A percentile compares a stretch with the other conserved stretches of the same genome.
These are phyloP conservation scores for Macrochelys suwanniensis DNA, from an alignment of 2,797 vertebrate genomes.

Conservation along the genomic window DNA sequence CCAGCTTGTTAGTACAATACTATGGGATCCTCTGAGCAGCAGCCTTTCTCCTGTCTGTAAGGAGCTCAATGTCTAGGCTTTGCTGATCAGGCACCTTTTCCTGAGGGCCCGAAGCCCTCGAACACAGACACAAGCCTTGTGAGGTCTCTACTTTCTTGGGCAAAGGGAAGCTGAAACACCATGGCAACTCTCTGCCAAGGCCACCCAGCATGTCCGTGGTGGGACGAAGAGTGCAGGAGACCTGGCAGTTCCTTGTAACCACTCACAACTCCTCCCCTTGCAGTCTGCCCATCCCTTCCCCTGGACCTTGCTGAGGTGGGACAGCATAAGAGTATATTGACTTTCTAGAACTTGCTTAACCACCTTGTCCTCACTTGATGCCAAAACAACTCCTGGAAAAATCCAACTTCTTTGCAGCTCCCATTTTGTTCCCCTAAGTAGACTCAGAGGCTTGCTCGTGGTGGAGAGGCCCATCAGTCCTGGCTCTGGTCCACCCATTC, in stretches of 20 bases:
- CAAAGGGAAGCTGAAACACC: neutral
- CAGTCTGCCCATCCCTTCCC: neutral
- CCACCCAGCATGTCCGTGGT: neutral
- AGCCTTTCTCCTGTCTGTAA: neutral
- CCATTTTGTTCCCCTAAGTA: neutral
- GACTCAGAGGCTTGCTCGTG: neutral
- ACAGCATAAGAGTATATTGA: neutral
- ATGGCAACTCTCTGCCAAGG: neutral
- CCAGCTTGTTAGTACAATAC: neutral
- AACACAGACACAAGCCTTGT: neutral
- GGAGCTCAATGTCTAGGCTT: neutral
- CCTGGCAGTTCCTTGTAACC: neutral
- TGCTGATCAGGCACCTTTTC: no score
- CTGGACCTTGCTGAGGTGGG: neutral
- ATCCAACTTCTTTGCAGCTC: neutral
- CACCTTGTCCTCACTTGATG: neutral
- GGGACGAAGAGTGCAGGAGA: neutral
- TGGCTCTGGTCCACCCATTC: neutral
- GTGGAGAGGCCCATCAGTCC: neutral
- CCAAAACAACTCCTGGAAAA: slow-evolving; percentile 32
- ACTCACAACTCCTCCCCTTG: neutral
- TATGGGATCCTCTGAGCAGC: neutral
- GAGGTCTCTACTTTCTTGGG: neutral
- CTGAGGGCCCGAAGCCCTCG: neutral
- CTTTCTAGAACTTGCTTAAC: neutral